phyloP scores from a whole-genome alignment of 2,888 invertebrate species.

The Andrena flavipes region DNA sequence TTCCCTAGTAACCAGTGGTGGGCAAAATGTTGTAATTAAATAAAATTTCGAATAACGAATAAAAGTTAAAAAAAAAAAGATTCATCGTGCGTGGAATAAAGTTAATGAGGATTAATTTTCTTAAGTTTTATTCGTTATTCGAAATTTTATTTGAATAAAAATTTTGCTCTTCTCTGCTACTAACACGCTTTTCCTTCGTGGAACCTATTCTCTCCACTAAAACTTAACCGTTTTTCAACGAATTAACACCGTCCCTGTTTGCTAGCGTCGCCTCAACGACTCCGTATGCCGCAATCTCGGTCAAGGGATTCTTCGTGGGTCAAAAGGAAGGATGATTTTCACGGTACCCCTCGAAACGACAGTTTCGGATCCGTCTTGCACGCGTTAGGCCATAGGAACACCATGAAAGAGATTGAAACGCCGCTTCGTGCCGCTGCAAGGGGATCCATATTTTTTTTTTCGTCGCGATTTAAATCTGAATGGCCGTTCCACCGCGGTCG shows the following conservation, averaged over 20 bases:
- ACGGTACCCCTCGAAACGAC: constrained; percentile 34
- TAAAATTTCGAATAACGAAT: too few species aligned
- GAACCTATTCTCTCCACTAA: not conserved
- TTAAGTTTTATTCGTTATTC: not conserved
- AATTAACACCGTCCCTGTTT: not conserved
- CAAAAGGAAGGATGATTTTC: constrained; percentile 8
- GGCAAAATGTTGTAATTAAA: too few species aligned
- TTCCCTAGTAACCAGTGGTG: too few species aligned
- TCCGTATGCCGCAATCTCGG: constrained; percentile 14
- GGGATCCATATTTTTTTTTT: constrained; percentile 75
- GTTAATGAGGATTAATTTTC: too few species aligned
- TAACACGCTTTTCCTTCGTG: not conserved
- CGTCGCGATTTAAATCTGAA: constrained; percentile 84
- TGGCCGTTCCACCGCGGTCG: constrained; percentile 79
- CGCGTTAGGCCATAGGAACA: constrained; percentile 56
- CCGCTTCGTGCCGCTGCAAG: constrained; percentile 80
- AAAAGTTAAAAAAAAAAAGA: too few species aligned
- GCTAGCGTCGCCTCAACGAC: not conserved
- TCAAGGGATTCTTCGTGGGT: constrained; percentile 9
- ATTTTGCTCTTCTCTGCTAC: not conserved
- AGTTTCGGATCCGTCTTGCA: constrained; percentile 44
- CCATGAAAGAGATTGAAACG: constrained; percentile 79
- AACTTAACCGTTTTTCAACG: not conserved
- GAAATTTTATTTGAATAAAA: not conserved
- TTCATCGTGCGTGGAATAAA: too few species aligned